Conservation (phyloP, 2,888 invertebrate species). For the Hypomecis atomaria region DNA sequence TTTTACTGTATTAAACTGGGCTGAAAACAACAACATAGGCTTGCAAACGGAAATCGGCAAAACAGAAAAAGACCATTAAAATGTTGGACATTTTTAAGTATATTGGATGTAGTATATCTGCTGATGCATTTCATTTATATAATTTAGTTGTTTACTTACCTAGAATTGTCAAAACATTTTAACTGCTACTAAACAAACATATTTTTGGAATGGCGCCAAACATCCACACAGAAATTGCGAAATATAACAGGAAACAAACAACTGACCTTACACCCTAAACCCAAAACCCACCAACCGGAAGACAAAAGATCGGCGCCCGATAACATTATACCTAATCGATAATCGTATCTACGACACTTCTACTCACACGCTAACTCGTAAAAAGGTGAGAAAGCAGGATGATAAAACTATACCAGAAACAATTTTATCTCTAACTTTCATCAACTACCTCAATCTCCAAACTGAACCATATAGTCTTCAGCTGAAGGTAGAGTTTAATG, state of each 20-base stretch:
- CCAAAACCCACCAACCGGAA: constrained; percentile 78
- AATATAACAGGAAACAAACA: constrained; percentile 62
- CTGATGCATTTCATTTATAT: too few species aligned
- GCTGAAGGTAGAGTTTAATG: background rate
- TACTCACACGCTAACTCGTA: constrained; percentile 80
- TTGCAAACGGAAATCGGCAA: too few species aligned
- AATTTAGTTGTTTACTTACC: too few species aligned
- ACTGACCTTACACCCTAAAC: constrained; percentile 43
- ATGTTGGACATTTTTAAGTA: too few species aligned
- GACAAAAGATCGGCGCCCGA: constrained; percentile 78
- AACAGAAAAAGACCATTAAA: too few species aligned
- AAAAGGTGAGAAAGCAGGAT: constrained; percentile 83
- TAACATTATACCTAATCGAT: constrained; percentile 83
- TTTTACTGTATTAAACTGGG: too few species aligned
- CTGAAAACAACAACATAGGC: too few species aligned
- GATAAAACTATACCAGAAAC: constrained; percentile 75
- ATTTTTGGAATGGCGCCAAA: background rate
- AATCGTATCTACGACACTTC: constrained; percentile 83
- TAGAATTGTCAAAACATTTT: too few species aligned
- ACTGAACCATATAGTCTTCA: constrained; percentile 39
- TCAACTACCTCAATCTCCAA: constrained; percentile 24
- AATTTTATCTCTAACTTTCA: constrained; percentile 32
- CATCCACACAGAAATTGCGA: constrained; percentile 40
- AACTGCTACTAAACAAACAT: too few species aligned
- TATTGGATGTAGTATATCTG: too few species aligned